Evolutionary conservation across 2,888 invertebrate genomes (phyloP).

Genomic region (Carcina quercana): DNA sequence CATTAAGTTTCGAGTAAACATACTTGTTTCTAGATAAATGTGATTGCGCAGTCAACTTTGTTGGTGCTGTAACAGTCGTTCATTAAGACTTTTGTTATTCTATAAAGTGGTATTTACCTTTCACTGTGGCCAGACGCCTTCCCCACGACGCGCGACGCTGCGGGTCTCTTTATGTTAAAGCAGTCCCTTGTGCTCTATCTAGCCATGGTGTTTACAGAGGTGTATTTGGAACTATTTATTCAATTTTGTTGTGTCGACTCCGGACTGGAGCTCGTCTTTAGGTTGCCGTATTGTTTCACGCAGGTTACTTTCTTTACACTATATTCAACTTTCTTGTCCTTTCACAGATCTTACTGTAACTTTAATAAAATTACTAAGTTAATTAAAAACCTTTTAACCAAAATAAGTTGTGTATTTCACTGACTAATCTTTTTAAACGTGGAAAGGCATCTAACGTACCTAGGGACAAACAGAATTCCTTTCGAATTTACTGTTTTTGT

Average conservation of each 20-base stretch:
- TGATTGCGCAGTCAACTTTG: slow-evolving; percentile 33
- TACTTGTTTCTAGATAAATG: slow-evolving; percentile 30
- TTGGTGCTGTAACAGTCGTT: slow-evolving; percentile 43
- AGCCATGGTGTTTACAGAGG: slow-evolving; percentile 43
- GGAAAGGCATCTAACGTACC: too few relatives aligned
- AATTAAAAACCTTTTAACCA: too few relatives aligned
- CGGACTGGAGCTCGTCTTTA: background rate
- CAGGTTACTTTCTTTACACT: too few relatives aligned
- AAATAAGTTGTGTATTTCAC: too few relatives aligned
- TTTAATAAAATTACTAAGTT: too few relatives aligned
- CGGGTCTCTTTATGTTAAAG: slow-evolving; percentile 30
- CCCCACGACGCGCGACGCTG: slow-evolving; percentile 18
- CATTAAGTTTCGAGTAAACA: slow-evolving; percentile 25
- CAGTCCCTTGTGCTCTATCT: slow-evolving; percentile 31
- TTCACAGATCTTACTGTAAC: too few relatives aligned
- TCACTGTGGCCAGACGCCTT: slow-evolving; percentile 27
- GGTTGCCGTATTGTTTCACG: too few relatives aligned
- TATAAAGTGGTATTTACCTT: slow-evolving; percentile 47
- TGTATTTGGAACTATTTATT: slow-evolving; percentile 34
- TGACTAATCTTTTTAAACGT: too few relatives aligned
- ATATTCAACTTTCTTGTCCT: too few relatives aligned
- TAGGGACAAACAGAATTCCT: too few relatives aligned
- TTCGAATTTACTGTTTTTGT: too few relatives aligned
- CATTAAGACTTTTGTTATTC: slow-evolving; percentile 57
- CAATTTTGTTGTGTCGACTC: too few relatives aligned